These are phyloP conservation scores for Rhabditophanes sp. DNA, from an alignment of 2,888 invertebrate species.

Conservation along the genomic window DNA sequence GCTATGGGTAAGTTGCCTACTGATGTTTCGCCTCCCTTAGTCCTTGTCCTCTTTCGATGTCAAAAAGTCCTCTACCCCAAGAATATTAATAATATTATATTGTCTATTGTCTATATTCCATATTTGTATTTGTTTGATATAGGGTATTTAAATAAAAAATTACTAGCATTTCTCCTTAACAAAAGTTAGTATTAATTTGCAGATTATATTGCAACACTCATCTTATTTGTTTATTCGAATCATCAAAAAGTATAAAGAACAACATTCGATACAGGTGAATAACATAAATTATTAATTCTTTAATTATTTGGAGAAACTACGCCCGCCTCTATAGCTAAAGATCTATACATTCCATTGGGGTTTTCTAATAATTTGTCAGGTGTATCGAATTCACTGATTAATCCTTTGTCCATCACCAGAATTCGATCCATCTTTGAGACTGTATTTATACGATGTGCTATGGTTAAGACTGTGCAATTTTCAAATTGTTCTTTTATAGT, in stretches of 20 bases:
- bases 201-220: not conserved
- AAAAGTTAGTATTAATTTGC: not conserved
- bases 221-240: not conserved
- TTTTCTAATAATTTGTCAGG: conserved; percentile 56
- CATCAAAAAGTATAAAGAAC: not conserved
- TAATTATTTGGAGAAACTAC: conserved; percentile 5
- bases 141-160: not conserved
- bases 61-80: no score
- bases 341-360: conserved; percentile 55
- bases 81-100: no score
- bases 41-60: no score
- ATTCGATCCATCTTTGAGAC: conserved; percentile 64
- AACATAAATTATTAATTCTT: no score
- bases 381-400: conserved; percentile 56
- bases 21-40: no score
- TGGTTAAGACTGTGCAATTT: conserved; percentile 56
- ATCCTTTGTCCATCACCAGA: conserved; percentile 60
- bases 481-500: conserved; percentile 62
- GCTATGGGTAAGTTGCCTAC: no score
- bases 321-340: conserved; percentile 48
- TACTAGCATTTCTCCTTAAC: not conserved
- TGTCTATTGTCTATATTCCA: no score
- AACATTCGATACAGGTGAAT: no score
- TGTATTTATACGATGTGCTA: conserved; percentile 57
- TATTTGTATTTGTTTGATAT: no score